These are phyloP conservation scores for Rhodophaea formosa DNA, from an alignment of 2,888 invertebrate genomes.

Conservation along the genomic window DNA sequence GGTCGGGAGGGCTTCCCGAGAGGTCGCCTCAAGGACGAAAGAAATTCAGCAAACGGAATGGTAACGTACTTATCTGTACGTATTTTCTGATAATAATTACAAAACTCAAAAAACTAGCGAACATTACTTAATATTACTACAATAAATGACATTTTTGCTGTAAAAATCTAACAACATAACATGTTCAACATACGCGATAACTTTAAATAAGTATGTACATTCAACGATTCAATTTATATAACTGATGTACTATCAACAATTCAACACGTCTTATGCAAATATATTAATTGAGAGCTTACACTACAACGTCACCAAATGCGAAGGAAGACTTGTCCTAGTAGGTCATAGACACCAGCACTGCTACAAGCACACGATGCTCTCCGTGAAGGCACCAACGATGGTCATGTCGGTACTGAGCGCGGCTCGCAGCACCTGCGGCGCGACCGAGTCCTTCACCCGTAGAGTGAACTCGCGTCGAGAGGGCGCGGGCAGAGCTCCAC, in stretches of 20 bases:
- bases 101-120: constrained; percentile 20
- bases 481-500: constrained; percentile 57
- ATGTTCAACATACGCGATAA: constrained; percentile 1
- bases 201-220: constrained; percentile 12
- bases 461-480: constrained; percentile 65
- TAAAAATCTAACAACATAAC: constrained; percentile 17
- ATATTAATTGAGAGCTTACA: constrained; percentile 13
- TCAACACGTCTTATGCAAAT: constrained; percentile 21
- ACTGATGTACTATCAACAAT: constrained; percentile 24
- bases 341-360: constrained; percentile 31
- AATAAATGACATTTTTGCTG: constrained; percentile 8
- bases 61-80: constrained; percentile 33
- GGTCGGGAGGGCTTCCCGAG: constrained; percentile 19
- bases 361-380: constrained; percentile 70
- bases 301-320: constrained; percentile 21
- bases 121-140: constrained; percentile 16
- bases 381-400: constrained; percentile 69
- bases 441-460: constrained; percentile 59
- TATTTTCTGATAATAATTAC: constrained; percentile 17
- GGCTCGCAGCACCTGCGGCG: constrained; percentile 68
- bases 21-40: constrained; percentile 28
- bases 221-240: constrained; percentile 24
- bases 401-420: constrained; percentile 65
- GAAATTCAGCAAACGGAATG: constrained; percentile 24
- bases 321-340: constrained; percentile 33